Base-by-base conservation (phyloP, 2,113 vertebrate species). In the Apeltes quadracus region DNA sequence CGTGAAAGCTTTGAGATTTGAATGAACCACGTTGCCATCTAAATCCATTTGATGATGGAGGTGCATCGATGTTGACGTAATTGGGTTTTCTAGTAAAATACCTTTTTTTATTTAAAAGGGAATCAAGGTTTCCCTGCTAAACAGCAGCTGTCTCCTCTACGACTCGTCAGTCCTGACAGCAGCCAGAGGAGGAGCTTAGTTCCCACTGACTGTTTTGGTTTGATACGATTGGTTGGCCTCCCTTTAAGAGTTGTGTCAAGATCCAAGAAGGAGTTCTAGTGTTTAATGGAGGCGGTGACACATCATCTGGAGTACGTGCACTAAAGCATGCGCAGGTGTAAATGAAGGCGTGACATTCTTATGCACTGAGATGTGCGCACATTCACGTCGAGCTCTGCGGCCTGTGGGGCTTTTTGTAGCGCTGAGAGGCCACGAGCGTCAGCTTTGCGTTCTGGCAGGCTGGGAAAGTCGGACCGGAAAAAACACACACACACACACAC, bases 371-470 rank as follows among this genome's bases (percentile, higher is more conserved):
- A 55, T 36, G 43, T n/a, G 71, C 23, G 70, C 69, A 50, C 32
- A 23, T 70, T 78, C 51, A 48, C 46, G 82, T 73, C 70, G 38
- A 83, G 46, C 69, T 58, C 70, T 53, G 48, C 73, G 76, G 70
- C 74, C 70, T 76, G 63, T 72, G 76, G 36, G 53, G 48, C 59
- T 79, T 85, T n/a, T 86, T 90, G 85, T 83, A 56, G 67, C 61
- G 70, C 69, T 25, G 74, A 77, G 66, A 63, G 61, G 70, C 81
- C 72, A 86, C 87, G 91, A 88, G 83, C 61, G 75, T 71, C 74
- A 25, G 72, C 88, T 85, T 91, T 91, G 89, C 90, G 57, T 74
- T 75, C 55, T 23, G 61, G 32, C 53, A 80, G 51, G 76, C 77
- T 83, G 84, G 81, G 78, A 88, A 88, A 87, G 38, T 78, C 63